A percentile compares a stretch with the other conserved stretches of the same genome.
These are phyloP conservation scores for Rotaria magnacalcarata DNA, from an alignment of 2,888 invertebrate species.

Conservation along the genomic window DNA sequence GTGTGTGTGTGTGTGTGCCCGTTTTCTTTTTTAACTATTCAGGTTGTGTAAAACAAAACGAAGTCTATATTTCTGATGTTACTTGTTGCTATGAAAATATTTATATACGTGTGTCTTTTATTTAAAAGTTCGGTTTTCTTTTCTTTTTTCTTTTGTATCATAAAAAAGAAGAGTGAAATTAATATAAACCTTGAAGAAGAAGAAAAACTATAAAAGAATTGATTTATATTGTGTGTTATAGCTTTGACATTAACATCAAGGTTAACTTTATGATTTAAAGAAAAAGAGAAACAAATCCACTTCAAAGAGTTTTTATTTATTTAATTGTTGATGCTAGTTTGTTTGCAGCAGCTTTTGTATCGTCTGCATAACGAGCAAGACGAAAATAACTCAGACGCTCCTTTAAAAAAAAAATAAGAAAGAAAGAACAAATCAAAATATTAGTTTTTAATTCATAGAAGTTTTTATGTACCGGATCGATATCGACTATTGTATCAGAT, in stretches of 20 bases:
- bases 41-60: constrained; percentile 2
- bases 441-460: neutral
- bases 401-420: neutral
- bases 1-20: neutral
- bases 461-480: neutral
- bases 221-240: neutral
- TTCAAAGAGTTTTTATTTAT: neutral
- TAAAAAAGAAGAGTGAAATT: neutral
- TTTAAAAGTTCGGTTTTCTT: neutral
- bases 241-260: neutral
- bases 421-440: too few relatives aligned
- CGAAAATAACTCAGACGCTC: constrained; percentile 11
- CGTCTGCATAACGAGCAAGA: neutral
- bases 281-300: neutral
- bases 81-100: constrained; percentile 24
- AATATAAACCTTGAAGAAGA: neutral
- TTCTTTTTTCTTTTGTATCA: neutral
- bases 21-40: neutral
- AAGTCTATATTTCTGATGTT: neutral
- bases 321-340: neutral
- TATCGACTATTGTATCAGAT: neutral
- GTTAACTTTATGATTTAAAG: neutral
- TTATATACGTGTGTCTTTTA: neutral
- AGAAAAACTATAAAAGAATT: neutral
- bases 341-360: neutral